Evolutionary conservation across 2,113 vertebrate genomes (phyloP), one percentile per base, ranked within the genome.

Genomic region (Amazona guildingii): DNA sequence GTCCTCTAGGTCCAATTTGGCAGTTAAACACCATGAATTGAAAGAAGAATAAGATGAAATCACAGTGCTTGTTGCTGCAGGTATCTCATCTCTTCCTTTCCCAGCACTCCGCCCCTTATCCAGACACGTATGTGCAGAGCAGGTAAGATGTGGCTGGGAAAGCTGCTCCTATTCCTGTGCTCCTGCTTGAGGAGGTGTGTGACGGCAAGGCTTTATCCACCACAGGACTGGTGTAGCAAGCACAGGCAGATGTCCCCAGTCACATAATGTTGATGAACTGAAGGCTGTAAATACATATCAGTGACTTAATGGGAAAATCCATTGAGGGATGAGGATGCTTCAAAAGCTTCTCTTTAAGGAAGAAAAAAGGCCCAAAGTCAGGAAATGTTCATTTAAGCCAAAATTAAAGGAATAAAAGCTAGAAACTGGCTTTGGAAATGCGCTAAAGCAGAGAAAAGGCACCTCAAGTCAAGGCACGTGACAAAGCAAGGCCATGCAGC

Each of bases 121-220:
- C 5, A 14, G 59, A 61, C 27, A 11, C 0, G 0, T 7, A 10
- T 1, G 9, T 20, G 24, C 41, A 7, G 39, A 66, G 41, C 29
- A 12, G n/a, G 35, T 46, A 23, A 28, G 54, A 63, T 1, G 1
- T 15, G 73, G 55, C 23, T 68, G 73, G 54, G 35, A 63, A 83
- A 63, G 73, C 78, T 68, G 61, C 52, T 83, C 20, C 5, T 51
- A 1, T 33, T 57, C 31, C 51, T 55, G 13, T 55, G 39, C 35
- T 86, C 13, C 70, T 61, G 35, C 52, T 68, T 43, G 33, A 31
- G 61, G 55, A 74, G 55, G 15, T 55, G 39, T 6, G 29, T 27
- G 55, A 29, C 37, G 69, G 23, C 49, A 19, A 66, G 39, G 49
- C 37, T 35, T 67, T 67, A 6, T 54, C 59, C 35, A 62, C 31